phyloP scores from a whole-genome alignment of 2,888 invertebrate genomes.

The Rambutsinella grinnellia region DNA sequence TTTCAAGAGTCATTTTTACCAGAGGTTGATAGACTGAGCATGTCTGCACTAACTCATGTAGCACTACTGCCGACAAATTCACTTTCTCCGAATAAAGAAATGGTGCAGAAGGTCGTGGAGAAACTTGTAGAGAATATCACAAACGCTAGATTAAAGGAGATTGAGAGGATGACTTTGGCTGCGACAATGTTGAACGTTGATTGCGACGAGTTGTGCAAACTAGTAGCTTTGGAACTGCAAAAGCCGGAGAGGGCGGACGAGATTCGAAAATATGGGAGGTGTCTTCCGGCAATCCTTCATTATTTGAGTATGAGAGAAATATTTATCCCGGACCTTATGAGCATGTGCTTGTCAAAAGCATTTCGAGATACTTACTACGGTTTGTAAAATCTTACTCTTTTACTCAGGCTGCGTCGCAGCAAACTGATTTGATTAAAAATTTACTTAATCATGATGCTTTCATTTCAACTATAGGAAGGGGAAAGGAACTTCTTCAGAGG shows the following conservation, averaged over 20 bases:
- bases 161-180: conserved; percentile 78
- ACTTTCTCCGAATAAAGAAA: conserved; percentile 70
- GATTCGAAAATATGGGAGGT: conserved; percentile 74
- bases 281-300: conserved; percentile 75
- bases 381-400: too few relatives aligned
- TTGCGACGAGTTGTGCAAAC: conserved; percentile 71
- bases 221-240: conserved; percentile 72
- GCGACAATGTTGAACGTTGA: conserved; percentile 76
- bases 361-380: conserved; percentile 75
- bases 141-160: conserved; percentile 77
- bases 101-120: conserved; percentile 72
- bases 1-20: conserved; percentile 73
- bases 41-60: conserved; percentile 77
- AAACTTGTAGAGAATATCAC: conserved; percentile 72
- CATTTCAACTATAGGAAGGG: conserved; percentile 42
- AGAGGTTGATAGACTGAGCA: conserved; percentile 75
- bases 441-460: too few relatives aligned
- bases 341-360: conserved; percentile 73
- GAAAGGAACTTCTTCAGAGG: conserved; percentile 69
- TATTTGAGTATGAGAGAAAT: conserved; percentile 74
- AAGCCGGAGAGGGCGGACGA: conserved; percentile 73
- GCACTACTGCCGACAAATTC: conserved; percentile 75
- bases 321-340: conserved; percentile 75
- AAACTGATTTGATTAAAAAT: too few relatives aligned
- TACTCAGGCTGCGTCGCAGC: too few relatives aligned